Evolutionary conservation across 2,797 vertebrate species (phyloP).

Genomic region (Falco biarmicus): DNA sequence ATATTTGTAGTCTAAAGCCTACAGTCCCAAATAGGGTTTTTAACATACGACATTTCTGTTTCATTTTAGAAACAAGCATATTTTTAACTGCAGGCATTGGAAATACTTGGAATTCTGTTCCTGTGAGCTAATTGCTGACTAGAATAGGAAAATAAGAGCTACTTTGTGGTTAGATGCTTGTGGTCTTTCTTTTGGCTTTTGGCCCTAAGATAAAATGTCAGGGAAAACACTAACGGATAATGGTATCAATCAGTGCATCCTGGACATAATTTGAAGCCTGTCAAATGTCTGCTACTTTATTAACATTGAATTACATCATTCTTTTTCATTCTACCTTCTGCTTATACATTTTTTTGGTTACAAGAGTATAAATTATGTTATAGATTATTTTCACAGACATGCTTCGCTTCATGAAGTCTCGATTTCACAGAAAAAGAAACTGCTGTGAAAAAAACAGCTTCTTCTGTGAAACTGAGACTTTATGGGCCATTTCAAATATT

Average conservation of each 20-base stretch:
- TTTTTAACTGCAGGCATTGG: constrained; percentile 56
- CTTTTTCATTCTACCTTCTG: not conserved
- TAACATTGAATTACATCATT: constrained; percentile 36
- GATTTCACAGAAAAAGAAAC: constrained; percentile 36
- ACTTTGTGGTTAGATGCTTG: constrained; percentile 62
- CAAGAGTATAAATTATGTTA: constrained; percentile 42
- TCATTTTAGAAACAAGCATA: constrained; percentile 52
- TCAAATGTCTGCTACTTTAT: constrained; percentile 45
- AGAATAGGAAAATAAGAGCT: constrained; percentile 65
- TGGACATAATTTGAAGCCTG: constrained; percentile 46
- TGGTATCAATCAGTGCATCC: not conserved
- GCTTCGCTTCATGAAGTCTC: constrained; percentile 33
- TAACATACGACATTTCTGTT: constrained; percentile 23
- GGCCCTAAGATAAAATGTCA: constrained; percentile 55
- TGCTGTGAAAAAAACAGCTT: not conserved
- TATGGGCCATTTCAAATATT: constrained; percentile 10
- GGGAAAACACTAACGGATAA: not conserved
- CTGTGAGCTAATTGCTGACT: constrained; percentile 57
- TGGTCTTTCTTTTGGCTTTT: constrained; percentile 65
- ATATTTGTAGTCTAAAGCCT: not conserved
- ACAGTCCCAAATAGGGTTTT: not conserved
- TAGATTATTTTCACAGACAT: constrained; percentile 58
- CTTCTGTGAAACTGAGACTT: constrained; percentile 40
- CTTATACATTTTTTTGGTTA: not conserved
- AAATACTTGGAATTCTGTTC: constrained; percentile 71